Percentiles rank a stretch among this genome's conserved stretches.
Conservation (phyloP, 2,888 invertebrate species). For the Deladenus siricidicola region DNA sequence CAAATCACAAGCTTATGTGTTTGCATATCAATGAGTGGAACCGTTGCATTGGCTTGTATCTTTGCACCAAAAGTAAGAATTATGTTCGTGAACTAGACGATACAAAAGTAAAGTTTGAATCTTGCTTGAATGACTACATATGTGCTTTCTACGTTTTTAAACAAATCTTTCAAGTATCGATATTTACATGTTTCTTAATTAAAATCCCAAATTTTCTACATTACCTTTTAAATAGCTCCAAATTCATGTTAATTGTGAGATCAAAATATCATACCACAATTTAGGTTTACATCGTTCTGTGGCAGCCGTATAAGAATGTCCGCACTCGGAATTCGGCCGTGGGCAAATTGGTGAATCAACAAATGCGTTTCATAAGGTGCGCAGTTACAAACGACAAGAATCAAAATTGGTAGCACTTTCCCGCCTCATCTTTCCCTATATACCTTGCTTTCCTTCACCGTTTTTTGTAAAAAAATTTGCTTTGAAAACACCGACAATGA, state of each 20-base stretch:
- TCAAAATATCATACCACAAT: conserved; percentile 40
- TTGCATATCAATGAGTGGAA: conserved; percentile 70
- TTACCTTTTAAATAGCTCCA: too few species aligned
- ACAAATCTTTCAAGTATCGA: too few species aligned
- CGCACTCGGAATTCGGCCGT: conserved; percentile 55
- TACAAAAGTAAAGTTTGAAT: too few species aligned
- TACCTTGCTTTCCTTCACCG: too few species aligned
- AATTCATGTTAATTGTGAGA: background rate
- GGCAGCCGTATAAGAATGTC: conserved; percentile 72
- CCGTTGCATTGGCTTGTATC: conserved; percentile 67
- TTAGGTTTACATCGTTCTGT: conserved; percentile 65
- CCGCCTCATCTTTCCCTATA: too few species aligned
- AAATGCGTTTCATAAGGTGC: conserved; percentile 54
- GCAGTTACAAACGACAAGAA: conserved; percentile 12
- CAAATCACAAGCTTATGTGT: conserved; percentile 70
- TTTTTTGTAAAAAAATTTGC: too few species aligned
- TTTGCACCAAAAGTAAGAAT: conserved; percentile 63
- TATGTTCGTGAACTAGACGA: too few species aligned
- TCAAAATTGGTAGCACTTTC: background rate
- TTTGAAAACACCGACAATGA: too few species aligned
- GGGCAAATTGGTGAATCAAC: conserved; percentile 51
- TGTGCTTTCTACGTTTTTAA: too few species aligned
- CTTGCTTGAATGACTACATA: too few species aligned
- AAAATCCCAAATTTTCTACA: too few species aligned
- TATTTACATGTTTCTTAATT: too few species aligned